phyloP scores from a whole-genome alignment of 1,140 invertebrate genomes.

The Neuroterus valhalla region DNA sequence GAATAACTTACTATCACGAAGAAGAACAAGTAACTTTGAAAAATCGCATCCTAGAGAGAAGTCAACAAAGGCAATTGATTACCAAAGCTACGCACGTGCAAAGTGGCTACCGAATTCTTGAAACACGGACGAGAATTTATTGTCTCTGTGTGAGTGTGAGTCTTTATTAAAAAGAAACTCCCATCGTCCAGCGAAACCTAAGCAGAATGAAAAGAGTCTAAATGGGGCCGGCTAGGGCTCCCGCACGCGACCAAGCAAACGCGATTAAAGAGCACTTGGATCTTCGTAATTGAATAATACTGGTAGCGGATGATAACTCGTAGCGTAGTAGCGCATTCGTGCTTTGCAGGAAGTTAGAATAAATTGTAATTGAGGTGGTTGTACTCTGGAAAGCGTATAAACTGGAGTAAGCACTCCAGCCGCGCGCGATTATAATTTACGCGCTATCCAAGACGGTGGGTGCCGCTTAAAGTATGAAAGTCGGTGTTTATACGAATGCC shows the following conservation, averaged over 20 bases:
- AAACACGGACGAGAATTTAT: no score
- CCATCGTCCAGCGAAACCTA: not conserved
- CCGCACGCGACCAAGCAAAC: constrained; percentile 1
- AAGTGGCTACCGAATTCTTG: no score
- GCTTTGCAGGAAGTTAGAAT: not conserved
- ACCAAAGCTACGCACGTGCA: no score
- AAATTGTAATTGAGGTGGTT: constrained; percentile 20
- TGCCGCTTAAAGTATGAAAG: constrained; percentile 6
- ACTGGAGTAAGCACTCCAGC: constrained; percentile 18
- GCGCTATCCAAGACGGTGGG: constrained; percentile 8
- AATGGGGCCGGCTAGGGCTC: not conserved
- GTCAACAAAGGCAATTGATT: no score
- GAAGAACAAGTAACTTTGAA: constrained; percentile 36
- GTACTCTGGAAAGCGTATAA: not conserved
- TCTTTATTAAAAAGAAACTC: constrained; percentile 7
- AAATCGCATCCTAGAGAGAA: no score
- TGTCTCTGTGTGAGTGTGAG: not conserved
- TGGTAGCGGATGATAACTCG: constrained; percentile 11
- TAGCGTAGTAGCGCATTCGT: not conserved
- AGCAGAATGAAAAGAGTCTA: constrained; percentile 9
- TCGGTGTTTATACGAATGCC: constrained; percentile 1
- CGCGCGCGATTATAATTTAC: not conserved
- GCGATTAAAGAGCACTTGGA: not conserved
- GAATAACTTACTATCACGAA: constrained; percentile 31
- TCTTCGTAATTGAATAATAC: constrained; percentile 23